Percentiles rank a stretch among this genome's conserved stretches.
phyloP scores from a whole-genome alignment of 2,797 vertebrate species.

The Poecilia picta region DNA sequence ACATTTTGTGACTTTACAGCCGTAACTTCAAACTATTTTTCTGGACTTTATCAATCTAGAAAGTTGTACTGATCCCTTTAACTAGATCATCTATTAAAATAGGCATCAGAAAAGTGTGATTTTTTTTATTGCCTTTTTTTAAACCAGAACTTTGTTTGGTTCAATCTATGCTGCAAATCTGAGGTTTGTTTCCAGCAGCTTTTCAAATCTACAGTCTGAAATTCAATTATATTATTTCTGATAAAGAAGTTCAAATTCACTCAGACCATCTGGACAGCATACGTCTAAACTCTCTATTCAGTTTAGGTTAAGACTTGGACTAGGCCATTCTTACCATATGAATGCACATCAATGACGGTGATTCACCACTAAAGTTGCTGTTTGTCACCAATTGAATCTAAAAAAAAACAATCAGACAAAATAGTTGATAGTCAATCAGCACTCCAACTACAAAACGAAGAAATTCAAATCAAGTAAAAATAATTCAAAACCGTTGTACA shows the following conservation, averaged over 20 bases:
- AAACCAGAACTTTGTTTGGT: background rate
- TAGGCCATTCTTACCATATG: background rate
- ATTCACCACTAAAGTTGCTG: background rate
- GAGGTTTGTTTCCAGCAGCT: background rate
- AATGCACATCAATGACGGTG: background rate
- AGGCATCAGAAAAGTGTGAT: background rate
- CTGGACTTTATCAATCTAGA: background rate
- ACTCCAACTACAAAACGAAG: too few species aligned
- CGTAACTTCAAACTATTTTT: background rate
- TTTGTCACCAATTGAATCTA: too few species aligned
- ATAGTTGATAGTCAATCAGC: too few species aligned
- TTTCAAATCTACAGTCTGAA: background rate
- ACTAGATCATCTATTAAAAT: background rate
- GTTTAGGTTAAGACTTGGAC: background rate
- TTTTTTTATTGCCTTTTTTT: background rate
- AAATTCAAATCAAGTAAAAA: too few species aligned
- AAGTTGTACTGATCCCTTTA: background rate
- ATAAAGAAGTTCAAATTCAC: background rate
- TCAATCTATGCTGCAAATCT: background rate
- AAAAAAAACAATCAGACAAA: too few species aligned
- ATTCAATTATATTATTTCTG: background rate
- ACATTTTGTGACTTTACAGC: background rate
- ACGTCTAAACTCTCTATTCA: background rate
- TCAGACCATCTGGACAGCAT: background rate
- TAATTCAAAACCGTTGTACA: too few species aligned